Evolutionary conservation across 2,113 vertebrate genomes (phyloP).

Genomic region (Limnothrissa miodon): DNA sequence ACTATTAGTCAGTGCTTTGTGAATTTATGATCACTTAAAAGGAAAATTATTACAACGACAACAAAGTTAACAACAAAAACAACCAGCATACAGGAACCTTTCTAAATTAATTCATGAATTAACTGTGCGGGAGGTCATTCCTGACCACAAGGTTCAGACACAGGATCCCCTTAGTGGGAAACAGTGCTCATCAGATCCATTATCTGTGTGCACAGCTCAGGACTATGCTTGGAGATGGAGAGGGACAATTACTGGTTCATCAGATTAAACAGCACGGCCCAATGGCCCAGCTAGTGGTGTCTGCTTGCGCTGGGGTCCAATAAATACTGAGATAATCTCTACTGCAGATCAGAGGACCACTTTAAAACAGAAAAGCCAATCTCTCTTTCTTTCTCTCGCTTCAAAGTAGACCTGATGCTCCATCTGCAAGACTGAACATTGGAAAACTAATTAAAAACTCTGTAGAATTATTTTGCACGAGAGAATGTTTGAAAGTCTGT

Average conservation of each 20-base stretch:
- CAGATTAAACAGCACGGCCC: not conserved
- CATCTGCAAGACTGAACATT: not conserved
- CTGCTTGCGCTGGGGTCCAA: not conserved
- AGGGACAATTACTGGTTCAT: not conserved
- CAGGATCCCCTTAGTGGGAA: not conserved
- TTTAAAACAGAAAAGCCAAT: conserved; percentile 1
- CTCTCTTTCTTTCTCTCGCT: not conserved
- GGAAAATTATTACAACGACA: not conserved
- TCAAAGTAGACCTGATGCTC: conserved; percentile 2
- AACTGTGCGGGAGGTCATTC: not conserved
- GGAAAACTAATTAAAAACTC: conserved; percentile 14
- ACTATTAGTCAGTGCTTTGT: not conserved
- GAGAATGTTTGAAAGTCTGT: not conserved
- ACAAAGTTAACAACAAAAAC: not conserved
- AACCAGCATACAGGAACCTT: not conserved
- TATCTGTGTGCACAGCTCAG: not conserved
- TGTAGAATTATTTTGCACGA: conserved; percentile 19
- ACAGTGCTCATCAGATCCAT: not conserved
- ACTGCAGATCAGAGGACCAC: not conserved
- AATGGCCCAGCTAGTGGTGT: not conserved
- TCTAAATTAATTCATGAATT: not conserved
- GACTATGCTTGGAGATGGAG: not conserved
- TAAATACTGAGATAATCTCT: conserved; percentile 5
- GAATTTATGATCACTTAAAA: not conserved
- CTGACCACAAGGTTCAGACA: not conserved